Conservation (phyloP, 2,113 vertebrate genomes). For the Syngnathoides biaculeatus region DNA sequence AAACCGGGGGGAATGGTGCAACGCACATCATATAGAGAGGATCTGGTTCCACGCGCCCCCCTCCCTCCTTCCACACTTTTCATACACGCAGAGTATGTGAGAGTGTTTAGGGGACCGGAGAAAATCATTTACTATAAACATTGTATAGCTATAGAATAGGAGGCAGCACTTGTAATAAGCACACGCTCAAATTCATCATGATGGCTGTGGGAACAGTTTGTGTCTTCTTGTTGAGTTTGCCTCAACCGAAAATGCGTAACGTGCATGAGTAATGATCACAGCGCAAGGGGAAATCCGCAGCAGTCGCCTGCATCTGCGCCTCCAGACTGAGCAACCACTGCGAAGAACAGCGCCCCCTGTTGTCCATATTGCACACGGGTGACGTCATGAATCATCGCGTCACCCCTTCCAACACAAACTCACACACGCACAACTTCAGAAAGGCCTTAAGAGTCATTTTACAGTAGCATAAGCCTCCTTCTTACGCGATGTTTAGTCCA, state of each 20-base stretch:
- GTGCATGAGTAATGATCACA: background rate
- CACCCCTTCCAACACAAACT: background rate
- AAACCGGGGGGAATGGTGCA: constrained; percentile 83
- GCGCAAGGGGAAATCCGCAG: constrained; percentile 38
- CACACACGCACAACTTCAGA: background rate
- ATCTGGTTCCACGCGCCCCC: constrained; percentile 27
- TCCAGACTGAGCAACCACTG: constrained; percentile 8
- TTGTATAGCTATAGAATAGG: background rate
- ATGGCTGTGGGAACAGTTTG: background rate
- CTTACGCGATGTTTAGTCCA: too few relatives aligned
- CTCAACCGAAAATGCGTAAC: background rate
- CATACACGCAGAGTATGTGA: constrained; percentile 11
- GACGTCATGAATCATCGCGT: constrained; percentile 62
- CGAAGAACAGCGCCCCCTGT: constrained; percentile 66
- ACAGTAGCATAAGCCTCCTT: background rate
- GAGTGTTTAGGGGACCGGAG: background rate
- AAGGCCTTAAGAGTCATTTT: background rate
- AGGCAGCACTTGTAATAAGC: background rate
- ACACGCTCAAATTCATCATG: background rate
- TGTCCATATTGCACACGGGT: constrained; percentile 52
- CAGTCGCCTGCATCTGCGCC: constrained; percentile 39
- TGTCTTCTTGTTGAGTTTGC: background rate
- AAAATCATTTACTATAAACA: background rate
- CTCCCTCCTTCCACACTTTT: constrained; percentile 3
- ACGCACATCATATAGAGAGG: constrained; percentile 67